Base-by-base conservation (phyloP, 1,140 invertebrate genomes). In the Macrocentrus cingulum region DNA sequence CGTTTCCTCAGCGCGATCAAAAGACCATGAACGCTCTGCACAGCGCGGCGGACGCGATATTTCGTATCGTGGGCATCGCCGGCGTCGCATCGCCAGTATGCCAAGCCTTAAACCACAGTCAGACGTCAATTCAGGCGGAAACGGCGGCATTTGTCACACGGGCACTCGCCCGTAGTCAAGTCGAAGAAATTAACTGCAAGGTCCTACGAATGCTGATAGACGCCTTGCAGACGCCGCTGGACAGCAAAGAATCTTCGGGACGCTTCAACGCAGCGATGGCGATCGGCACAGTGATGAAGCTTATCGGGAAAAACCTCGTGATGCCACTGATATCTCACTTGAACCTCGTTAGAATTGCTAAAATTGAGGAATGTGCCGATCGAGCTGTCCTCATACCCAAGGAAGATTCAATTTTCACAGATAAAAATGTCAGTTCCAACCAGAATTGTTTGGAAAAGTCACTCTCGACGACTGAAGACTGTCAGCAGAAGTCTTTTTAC, bases 41-140 rank as follows among this genome's bases (percentile, higher is more conserved):
- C n/a, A n/a, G n/a, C n/a, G n/a, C n/a, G n/a, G n/a, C n/a, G n/a
- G n/a, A n/a, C n/a, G n/a, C n/a, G n/a, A n/a, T n/a, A n/a, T n/a
- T n/a, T n/a, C n/a, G n/a, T n/a, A n/a, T n/a, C n/a, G n/a, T n/a
- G n/a, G n/a, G n/a, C n/a, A n/a, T n/a, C n/a, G n/a, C n/a, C n/a
- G n/a, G n/a, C n/a, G n/a, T n/a, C n/a, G n/a, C n/a, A n/a, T n/a
- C n/a, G n/a, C n/a, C n/a, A n/a, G n/a, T n/a, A n/a, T n/a, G n/a
- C n/a, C n/a, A n/a, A n/a, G 88, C 92, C 0, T 82, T 99, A 34
- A 89, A 90, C 20, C 97, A 96, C 75, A 98, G 98, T 79, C 98
- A 97, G 81, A 96, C 95, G 0, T 85, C 85, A 6, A 92, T 99
- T 1, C 97, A 96, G 77, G 85, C 91, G 0, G 95, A 99, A 81